Conservation (phyloP, 2,888 invertebrate species). For the Gymnocheta viridis region DNA sequence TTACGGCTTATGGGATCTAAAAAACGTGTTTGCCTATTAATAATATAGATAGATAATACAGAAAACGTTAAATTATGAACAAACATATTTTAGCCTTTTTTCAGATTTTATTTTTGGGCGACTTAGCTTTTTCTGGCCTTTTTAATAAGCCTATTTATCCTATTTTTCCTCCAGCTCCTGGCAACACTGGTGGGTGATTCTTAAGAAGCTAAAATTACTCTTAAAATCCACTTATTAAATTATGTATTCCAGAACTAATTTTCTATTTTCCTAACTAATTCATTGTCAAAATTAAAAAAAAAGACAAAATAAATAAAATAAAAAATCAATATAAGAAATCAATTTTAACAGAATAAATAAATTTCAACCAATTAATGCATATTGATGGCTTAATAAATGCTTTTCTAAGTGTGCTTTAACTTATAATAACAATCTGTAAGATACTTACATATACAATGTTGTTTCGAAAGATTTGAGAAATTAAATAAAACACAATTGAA, state of each 20-base stretch:
- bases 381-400: slow-evolving; percentile 18
- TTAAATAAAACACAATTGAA: neutral
- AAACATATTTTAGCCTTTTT: too few relatives aligned
- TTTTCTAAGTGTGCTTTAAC: neutral
- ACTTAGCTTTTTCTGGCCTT: too few relatives aligned
- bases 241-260: too few relatives aligned
- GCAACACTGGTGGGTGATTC: neutral
- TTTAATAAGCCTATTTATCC: too few relatives aligned
- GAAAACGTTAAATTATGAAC: too few relatives aligned
- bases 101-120: too few relatives aligned
- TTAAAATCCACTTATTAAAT: slow-evolving; percentile 19
- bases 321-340: neutral
- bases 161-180: too few relatives aligned
- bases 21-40: too few relatives aligned
- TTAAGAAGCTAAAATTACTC: neutral
- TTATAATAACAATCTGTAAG: neutral
- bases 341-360: neutral
- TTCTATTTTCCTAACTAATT: too few relatives aligned
- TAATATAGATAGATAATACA: too few relatives aligned
- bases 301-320: neutral
- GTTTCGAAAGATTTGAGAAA: neutral
- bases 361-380: neutral
- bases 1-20: too few relatives aligned
- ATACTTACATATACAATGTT: too few relatives aligned
- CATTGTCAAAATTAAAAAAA: neutral